These are phyloP conservation scores for Tholera decimalis DNA, from an alignment of 2,888 invertebrate genomes.

Conservation along the genomic window DNA sequence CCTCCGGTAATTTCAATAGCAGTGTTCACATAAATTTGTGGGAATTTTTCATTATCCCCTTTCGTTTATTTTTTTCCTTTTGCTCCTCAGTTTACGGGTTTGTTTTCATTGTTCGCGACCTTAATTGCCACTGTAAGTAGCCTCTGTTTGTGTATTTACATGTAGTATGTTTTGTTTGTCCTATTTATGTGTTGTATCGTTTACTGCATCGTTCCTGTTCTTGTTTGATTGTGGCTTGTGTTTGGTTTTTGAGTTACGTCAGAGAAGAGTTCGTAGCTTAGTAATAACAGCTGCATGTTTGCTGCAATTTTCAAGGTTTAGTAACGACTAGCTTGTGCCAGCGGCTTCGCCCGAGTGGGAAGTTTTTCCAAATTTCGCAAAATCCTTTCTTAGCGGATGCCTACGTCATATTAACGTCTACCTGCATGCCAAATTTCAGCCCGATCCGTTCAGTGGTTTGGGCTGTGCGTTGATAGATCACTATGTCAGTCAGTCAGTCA, in stretches of 20 bases:
- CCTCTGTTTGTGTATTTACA: conserved; percentile 19
- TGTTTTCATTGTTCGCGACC: conserved; percentile 23
- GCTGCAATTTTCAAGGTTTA: no score
- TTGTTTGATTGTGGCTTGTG: neutral
- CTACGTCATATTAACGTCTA: no score
- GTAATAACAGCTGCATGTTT: neutral
- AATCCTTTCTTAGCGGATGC: no score
- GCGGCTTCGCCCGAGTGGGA: no score
- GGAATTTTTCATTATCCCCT: conserved; percentile 30
- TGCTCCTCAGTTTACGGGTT: conserved; percentile 10
- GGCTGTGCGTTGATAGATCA: no score
- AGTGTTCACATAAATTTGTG: conserved; percentile 28
- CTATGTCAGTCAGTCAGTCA: no score
- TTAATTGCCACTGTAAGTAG: conserved; percentile 21
- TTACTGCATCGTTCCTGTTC: conserved; percentile 6
- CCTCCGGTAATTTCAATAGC: conserved; percentile 14
- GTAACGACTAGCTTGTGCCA: no score
- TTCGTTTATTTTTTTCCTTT: conserved; percentile 20
- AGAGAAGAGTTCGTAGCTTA: neutral
- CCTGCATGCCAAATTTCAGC: no score
- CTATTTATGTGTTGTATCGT: conserved; percentile 2
- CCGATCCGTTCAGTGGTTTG: no score
- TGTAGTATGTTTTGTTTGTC: neutral
- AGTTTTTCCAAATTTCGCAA: no score
- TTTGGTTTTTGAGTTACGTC: neutral